These are phyloP conservation scores for Matsumurasca onukii DNA, from an alignment of 1,140 invertebrate genomes.

Conservation along the genomic window DNA sequence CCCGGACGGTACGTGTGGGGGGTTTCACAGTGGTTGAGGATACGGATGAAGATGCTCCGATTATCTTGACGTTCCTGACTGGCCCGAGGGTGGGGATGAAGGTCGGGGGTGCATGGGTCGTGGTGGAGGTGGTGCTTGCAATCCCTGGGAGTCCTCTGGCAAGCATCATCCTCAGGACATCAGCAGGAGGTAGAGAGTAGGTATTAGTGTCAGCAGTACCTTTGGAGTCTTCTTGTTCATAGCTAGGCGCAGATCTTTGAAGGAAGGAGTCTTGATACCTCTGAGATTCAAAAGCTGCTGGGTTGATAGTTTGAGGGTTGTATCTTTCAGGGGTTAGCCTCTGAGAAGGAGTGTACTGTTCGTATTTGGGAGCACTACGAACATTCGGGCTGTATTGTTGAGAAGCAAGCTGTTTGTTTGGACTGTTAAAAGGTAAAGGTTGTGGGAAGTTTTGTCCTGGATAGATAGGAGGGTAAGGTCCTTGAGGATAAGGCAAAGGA, in stretches of 20 bases:
- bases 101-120: slow-evolving; percentile 14
- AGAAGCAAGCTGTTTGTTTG: not conserved
- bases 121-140: slow-evolving; percentile 1
- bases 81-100: slow-evolving; percentile 20
- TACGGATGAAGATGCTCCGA: slow-evolving; percentile 31
- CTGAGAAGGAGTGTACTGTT: not conserved
- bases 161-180: slow-evolving; percentile 26
- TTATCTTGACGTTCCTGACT: slow-evolving; percentile 38
- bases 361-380: slow-evolving; percentile 9
- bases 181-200: slow-evolving; percentile 29
- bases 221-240: slow-evolving; percentile 3
- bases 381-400: not conserved
- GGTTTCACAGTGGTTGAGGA: slow-evolving; percentile 7
- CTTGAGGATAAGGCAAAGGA: slow-evolving; percentile 19
- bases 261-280: no score
- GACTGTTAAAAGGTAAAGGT: slow-evolving; percentile 1
- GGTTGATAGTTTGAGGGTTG: not conserved
- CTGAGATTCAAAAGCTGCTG: not conserved
- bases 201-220: not conserved
- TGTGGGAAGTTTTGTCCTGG: slow-evolving; percentile 6
- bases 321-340: not conserved
- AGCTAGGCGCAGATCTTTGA: not conserved
- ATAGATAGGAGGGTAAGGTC: not conserved
- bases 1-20: no score
- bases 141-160: slow-evolving; percentile 1